Percentiles rank a stretch among this genome's conserved stretches.
These are phyloP conservation scores for Morpho achilles DNA, from an alignment of 2,888 invertebrate species.

Conservation along the genomic window DNA sequence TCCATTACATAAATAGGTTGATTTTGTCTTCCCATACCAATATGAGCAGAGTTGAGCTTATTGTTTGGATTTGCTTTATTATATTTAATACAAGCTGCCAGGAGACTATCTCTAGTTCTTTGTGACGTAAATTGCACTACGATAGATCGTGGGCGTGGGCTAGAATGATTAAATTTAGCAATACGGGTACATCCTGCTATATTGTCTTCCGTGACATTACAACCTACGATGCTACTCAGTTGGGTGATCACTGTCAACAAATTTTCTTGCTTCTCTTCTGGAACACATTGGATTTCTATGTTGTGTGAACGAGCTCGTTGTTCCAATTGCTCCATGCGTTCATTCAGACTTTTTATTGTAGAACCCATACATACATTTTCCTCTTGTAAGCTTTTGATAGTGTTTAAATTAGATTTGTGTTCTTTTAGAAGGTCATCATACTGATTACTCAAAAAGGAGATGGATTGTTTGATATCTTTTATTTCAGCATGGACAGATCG, in stretches of 20 bases:
- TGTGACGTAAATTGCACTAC: slow-evolving; percentile 6
- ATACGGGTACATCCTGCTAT: slow-evolving; percentile 5
- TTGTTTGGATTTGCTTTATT: slow-evolving; percentile 7
- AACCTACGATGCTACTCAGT: not conserved
- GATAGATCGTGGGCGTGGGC: slow-evolving; percentile 6
- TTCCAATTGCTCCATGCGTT: not conserved
- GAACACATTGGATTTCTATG: not conserved
- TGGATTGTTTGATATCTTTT: not conserved
- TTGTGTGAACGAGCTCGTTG: not conserved
- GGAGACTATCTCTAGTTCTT: slow-evolving; percentile 1
- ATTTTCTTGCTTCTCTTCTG: not conserved
- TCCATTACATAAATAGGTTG: slow-evolving; percentile 2
- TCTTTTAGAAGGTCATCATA: slow-evolving; percentile 1
- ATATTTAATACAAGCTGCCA: slow-evolving; percentile 6
- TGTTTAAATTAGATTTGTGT: not conserved
- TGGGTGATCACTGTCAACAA: not conserved
- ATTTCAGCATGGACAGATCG: not conserved
- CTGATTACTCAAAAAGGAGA: not conserved
- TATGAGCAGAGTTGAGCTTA: slow-evolving; percentile 11
- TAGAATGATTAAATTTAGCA: slow-evolving; percentile 4
- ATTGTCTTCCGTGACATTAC: not conserved
- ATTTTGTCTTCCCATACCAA: slow-evolving; percentile 9
- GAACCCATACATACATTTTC: not conserved
- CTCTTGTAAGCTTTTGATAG: not conserved
- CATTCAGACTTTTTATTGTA: not conserved